These are phyloP conservation scores for Pogonomyrmex californicus DNA, from an alignment of 1,140 invertebrate species.

Conservation along the genomic window DNA sequence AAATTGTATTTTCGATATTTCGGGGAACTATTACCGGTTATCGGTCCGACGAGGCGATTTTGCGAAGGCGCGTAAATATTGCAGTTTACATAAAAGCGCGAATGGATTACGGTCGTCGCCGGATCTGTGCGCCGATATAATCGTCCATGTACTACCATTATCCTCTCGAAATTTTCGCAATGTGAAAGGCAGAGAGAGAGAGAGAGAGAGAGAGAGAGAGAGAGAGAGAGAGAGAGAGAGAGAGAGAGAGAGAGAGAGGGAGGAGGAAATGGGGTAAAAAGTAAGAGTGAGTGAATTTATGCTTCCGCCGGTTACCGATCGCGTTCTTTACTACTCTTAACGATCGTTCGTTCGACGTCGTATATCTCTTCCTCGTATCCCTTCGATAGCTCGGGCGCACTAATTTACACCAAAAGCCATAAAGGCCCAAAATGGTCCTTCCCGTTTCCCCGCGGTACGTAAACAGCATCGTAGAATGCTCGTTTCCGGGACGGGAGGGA, in stretches of 20 bases:
- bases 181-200: neutral
- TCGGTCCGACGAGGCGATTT: constrained; percentile 1
- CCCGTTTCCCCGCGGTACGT: constrained; percentile 62
- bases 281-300: neutral
- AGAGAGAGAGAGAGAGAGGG: too few species aligned
- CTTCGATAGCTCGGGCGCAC: constrained; percentile 52
- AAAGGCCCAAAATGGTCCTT: constrained; percentile 64
- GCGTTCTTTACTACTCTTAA: constrained; percentile 1
- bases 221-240: too few species aligned
- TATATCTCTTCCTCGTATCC: neutral
- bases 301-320: constrained; percentile 28
- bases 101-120: constrained; percentile 60
- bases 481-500: constrained; percentile 51
- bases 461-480: constrained; percentile 75
- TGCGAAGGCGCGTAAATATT: constrained; percentile 58
- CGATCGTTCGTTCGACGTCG: constrained; percentile 28
- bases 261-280: neutral
- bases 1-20: constrained; percentile 65
- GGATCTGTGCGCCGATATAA: constrained; percentile 54
- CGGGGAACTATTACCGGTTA: constrained; percentile 38
- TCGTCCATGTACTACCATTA: neutral
- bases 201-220: constrained; percentile 14
- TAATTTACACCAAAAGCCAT: constrained; percentile 78
- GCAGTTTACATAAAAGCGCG: constrained; percentile 68
- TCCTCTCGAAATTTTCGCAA: constrained; percentile 41